A percentile compares a stretch with the other conserved stretches of the same genome.
Conservation (phyloP, 2,113 vertebrate species). For the Cynopterus brachyotis region DNA sequence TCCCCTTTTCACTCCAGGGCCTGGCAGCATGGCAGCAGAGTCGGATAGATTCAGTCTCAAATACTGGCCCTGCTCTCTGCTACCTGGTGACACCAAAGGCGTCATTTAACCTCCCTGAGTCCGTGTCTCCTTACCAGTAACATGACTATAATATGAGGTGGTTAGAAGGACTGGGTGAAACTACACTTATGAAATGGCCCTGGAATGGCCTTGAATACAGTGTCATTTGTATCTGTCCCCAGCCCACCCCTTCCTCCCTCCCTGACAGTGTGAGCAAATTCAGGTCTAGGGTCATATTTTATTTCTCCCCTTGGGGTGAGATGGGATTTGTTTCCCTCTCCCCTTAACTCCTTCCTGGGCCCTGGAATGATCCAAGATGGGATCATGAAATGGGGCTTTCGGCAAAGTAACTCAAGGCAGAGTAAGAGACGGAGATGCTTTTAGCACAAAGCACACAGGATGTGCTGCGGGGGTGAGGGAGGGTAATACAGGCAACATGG, state of each 20-base stretch:
- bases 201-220: background rate
- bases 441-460: background rate
- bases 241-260: background rate
- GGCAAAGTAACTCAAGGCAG: background rate
- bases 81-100: background rate
- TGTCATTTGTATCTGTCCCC: rapidly evolving
- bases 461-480: background rate
- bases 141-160: too few species aligned
- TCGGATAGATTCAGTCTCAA: background rate
- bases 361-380: background rate
- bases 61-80: background rate
- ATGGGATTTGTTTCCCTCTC: background rate
- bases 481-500: rapidly evolving
- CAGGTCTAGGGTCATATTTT: background rate
- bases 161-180: background rate
- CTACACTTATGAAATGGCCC: rapidly evolving
- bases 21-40: background rate
- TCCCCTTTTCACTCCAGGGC: background rate
- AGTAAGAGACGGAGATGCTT: background rate
- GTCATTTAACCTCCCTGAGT: rapidly evolving
- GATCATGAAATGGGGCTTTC: background rate
- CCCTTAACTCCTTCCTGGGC: background rate
- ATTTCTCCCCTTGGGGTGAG: background rate
- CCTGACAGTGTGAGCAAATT: rapidly evolving
- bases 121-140: background rate